Base-by-base conservation (phyloP, 2,888 invertebrate genomes). In the Cepaea hortensis region DNA sequence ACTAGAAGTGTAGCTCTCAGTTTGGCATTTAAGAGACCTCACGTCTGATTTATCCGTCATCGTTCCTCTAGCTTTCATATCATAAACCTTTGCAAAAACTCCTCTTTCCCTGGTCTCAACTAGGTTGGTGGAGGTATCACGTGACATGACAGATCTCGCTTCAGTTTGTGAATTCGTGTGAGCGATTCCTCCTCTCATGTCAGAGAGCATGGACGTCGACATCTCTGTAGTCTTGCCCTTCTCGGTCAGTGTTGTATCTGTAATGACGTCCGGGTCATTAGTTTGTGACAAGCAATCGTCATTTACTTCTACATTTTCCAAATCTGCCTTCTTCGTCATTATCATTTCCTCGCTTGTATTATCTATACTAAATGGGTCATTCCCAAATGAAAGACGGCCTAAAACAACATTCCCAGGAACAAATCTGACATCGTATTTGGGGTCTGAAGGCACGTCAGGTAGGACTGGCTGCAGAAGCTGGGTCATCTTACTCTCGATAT, bases 401-500 rank as follows among this genome's bases (percentile, higher is more conserved):
- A 94, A 90, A 79, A 89, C 90, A 15, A 93, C 91, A 84, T 89
- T 90, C 0, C 94, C 94, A 4, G 93, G 93, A 9, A 93, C 90
- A 87, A 94, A 93, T 76, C 89, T 89, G 7, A 93, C 88, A 35
- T 90, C 85, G n/a, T 92, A 90, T 11, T 87, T 85, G 13, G 92
- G 48, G 70, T 91, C 90, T 3, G 90, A 89, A 0, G 93, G 93
- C 13, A 91, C 87, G 3, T 85, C 73, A 0, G 91, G 92, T 11
- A 93, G 85, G 6, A 87, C 77, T 6, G 91, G 89, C 55, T 93
- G 91, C 23, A 93, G 87, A 13, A 94, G 88, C 6, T 91, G 88
- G 46, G 90, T 90, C 82, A 94, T 90, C 86, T 94, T 94, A 50
- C 91, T 91, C 88, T 94, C 91, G 46, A 94, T 91, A 86, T 94